Percentiles rank a stretch among this genome's conserved stretches.
Conservation (phyloP, 2,113 vertebrate species). For the Geococcyx californianus region DNA sequence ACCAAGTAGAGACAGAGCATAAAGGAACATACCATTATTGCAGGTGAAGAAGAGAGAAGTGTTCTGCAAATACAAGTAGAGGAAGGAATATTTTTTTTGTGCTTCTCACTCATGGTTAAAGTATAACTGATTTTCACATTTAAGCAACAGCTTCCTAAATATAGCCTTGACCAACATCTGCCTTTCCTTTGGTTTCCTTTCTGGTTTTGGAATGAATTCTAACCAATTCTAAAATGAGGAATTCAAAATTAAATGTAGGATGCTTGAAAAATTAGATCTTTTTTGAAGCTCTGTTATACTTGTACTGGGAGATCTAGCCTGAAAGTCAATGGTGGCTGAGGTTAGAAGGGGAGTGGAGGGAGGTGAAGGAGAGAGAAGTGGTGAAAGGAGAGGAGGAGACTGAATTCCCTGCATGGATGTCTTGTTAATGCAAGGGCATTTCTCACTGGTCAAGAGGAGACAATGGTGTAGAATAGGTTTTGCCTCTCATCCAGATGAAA, state of each 20-base stretch:
- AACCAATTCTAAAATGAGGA: background rate
- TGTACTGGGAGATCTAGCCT: background rate
- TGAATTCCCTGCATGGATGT: background rate
- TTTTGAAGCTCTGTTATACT: background rate
- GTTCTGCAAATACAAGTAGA: slow-evolving; percentile 30
- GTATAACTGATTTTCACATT: slow-evolving; percentile 36
- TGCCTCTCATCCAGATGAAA: background rate
- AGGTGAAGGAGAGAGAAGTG: background rate
- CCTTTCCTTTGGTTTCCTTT: background rate
- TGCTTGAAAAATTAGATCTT: background rate
- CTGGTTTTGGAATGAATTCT: background rate
- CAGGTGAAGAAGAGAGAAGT: slow-evolving; percentile 40
- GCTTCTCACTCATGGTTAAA: slow-evolving; percentile 37
- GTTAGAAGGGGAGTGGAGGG: background rate
- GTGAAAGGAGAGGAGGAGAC: background rate
- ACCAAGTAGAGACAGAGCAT: slow-evolving; percentile 3
- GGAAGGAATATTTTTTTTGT: slow-evolving; percentile 21
- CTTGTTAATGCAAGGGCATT: slow-evolving; percentile 48
- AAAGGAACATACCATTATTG: slow-evolving; percentile 3
- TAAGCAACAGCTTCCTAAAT: slow-evolving; percentile 9
- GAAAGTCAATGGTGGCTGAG: background rate
- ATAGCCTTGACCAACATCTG: slow-evolving; percentile 11
- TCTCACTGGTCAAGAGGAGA: slow-evolving; percentile 8
- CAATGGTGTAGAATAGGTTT: background rate
- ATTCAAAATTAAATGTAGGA: background rate